Evolutionary conservation across 2,113 vertebrate genomes (phyloP), one percentile per base, ranked within the genome.

Genomic region (Callipepla squamata): DNA sequence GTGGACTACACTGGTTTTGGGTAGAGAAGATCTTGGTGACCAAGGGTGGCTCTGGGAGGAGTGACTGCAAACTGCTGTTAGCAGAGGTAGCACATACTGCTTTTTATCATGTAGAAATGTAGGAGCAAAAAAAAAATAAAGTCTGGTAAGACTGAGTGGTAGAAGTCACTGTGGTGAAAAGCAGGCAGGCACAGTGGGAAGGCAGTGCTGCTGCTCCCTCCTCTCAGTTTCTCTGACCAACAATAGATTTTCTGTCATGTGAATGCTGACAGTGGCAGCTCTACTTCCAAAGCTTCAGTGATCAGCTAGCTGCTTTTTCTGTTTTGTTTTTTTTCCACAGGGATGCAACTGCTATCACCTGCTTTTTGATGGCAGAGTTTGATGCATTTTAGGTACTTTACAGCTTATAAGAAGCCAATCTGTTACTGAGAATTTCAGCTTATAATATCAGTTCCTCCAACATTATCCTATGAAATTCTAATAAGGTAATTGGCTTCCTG

Each of bases 221-320:
- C 53, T 83, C 62, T 55, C 32, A 66, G 45, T 38, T 80, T 38
- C 61, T 70, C 32, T 44, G 30, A 42, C 15, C 48, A 57, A 4
- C 19, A 63, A 32, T 0, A 0, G 13, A 30, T 68, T 63, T 90
- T 63, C 51, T 68, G 66, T 9, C 17, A 11, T 5, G 0, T 22
- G 25, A 67, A 84, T 20, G 20, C 62, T 58, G 30, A 44, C 4
- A 63, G 8, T 5, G 11, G 51, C 72, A 90, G 55, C 57, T 62
- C 72, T 36, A 17, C 6, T 53, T 19, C 13, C 48, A 17, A 32
- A 22, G 20, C n/a, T 75, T 78, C 66, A 65, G 32, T 11, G 21
- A 63, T 51, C 70, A 21, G 32, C 7, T 51, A 59, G 21, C 32
- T 8, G 2, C 57, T 51, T 40, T 22, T 26, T 38, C 26, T 79